Conservation (phyloP, 64 coral and sea anemone species). For the Actinia tenebrosa region DNA sequence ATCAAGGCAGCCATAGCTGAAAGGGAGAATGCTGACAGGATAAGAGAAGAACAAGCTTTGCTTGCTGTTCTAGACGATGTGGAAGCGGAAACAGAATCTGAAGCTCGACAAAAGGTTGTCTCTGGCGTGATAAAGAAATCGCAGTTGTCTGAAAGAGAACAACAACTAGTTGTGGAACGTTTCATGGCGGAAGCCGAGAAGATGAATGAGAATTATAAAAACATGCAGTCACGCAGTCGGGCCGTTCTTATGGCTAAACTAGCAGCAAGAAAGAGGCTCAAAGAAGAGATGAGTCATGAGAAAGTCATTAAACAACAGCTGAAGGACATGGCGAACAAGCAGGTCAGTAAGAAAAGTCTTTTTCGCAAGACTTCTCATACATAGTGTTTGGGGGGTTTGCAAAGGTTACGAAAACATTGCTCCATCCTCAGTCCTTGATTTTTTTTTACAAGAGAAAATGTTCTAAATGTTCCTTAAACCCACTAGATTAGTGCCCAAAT, state of each 20-base stretch:
- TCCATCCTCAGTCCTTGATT: no score
- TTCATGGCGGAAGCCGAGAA: conserved; percentile 72
- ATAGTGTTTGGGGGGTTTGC: no score
- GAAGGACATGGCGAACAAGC: conserved; percentile 76
- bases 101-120: conserved; percentile 52
- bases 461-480: no score
- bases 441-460: no score
- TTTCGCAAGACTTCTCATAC: no score
- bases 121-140: conserved; percentile 62
- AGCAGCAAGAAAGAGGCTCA: conserved; percentile 76
- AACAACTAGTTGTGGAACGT: conserved; percentile 45
- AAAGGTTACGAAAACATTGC: no score
- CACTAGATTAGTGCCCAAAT: no score
- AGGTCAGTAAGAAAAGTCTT: conserved; percentile 36
- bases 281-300: conserved; percentile 78
- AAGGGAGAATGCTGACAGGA: conserved; percentile 56
- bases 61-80: conserved; percentile 51
- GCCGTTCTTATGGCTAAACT: conserved; percentile 83
- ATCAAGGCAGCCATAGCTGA: conserved; percentile 57
- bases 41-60: conserved; percentile 60
- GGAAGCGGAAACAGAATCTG: conserved; percentile 45
- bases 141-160: conserved; percentile 63
- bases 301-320: conserved; percentile 82
- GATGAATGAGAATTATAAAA: conserved; percentile 54
- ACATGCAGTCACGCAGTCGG: conserved; percentile 53